Conservation (phyloP, 2,797 vertebrate species). For the Myiotriccus ornatus region DNA sequence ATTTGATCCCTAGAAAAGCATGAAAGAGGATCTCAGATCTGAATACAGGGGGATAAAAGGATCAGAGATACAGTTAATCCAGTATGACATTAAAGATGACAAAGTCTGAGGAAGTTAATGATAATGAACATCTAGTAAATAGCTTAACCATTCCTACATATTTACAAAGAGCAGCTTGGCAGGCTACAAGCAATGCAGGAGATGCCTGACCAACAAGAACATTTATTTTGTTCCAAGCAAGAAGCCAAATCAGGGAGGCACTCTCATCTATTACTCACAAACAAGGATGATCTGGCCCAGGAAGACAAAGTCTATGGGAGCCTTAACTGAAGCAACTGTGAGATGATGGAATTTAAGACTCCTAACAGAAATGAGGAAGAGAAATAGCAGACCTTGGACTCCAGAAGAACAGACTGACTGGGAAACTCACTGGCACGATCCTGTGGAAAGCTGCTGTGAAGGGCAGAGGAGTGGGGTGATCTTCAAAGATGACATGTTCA, state of each 20-base stretch:
- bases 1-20: background rate
- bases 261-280: background rate
- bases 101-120: background rate
- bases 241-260: background rate
- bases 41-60: background rate
- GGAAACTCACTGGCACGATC: background rate
- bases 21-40: background rate
- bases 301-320: background rate
- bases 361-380: background rate
- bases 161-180: background rate
- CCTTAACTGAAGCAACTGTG: background rate
- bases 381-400: background rate
- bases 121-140: slow-evolving; percentile 7
- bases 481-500: background rate
- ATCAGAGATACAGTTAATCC: slow-evolving; percentile 20
- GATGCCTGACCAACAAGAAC: background rate
- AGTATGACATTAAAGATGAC: slow-evolving; percentile 20
- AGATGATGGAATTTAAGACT: background rate
- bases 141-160: slow-evolving; percentile 7
- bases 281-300: background rate
- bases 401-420: background rate
- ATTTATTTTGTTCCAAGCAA: background rate
- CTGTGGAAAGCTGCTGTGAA: background rate
- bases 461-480: background rate
- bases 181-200: background rate